Evolutionary conservation across 2,888 invertebrate species (phyloP).

Genomic region (Spodoptera picta): DNA sequence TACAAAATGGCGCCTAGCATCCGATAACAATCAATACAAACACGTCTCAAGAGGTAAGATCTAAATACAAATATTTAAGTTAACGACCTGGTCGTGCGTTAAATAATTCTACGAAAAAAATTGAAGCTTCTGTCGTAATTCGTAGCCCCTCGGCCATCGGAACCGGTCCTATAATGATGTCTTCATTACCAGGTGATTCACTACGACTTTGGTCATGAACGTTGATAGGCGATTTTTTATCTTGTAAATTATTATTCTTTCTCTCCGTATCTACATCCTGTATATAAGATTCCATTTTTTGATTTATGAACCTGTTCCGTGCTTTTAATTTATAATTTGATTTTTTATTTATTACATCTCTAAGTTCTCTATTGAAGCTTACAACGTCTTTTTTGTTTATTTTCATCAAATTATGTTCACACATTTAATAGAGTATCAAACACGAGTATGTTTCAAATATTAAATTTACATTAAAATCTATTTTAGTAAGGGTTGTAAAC

Average conservation of each 20-base stretch:
- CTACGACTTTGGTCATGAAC: constrained; percentile 66
- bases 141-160: constrained; percentile 56
- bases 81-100: constrained; percentile 39
- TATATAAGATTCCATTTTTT: constrained; percentile 35
- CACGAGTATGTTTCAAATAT: too few species aligned
- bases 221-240: constrained; percentile 62
- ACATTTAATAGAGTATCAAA: too few species aligned
- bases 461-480: constrained; percentile 19
- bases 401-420: too few species aligned
- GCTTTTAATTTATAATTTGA: constrained; percentile 10
- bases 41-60: constrained; percentile 35
- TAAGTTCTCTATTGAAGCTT: too few species aligned
- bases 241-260: constrained; percentile 54
- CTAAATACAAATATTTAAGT: constrained; percentile 48
- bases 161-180: constrained; percentile 85
- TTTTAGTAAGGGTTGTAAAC: constrained; percentile 20
- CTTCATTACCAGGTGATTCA: constrained; percentile 84
- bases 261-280: constrained; percentile 45
- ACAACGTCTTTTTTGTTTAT: too few species aligned
- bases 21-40: constrained; percentile 22
- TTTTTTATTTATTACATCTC: constrained; percentile 10
- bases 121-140: constrained; percentile 46
- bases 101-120: constrained; percentile 37
- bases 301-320: constrained; percentile 16
- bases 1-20: not conserved